Evolutionary conservation across 2,797 vertebrate genomes (phyloP).

Genomic region (Eurystomus glaucurus): DNA sequence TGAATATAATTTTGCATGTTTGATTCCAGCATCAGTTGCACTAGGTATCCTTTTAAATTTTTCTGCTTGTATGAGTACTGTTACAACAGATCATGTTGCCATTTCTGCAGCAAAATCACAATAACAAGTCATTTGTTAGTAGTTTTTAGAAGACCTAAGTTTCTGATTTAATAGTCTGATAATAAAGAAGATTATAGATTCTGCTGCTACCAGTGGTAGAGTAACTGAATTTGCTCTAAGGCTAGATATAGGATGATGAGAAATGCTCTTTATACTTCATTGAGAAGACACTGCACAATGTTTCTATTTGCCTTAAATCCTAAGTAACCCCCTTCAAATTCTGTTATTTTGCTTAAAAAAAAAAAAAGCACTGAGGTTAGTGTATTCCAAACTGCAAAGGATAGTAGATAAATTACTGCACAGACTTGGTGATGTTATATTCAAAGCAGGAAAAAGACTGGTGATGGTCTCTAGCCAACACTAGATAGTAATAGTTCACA

Average conservation of each 20-base stretch:
- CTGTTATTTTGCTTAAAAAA: constrained; percentile 18
- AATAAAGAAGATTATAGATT: neutral
- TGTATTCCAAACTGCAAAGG: neutral
- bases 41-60: neutral
- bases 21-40: neutral
- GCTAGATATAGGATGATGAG: neutral
- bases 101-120: neutral
- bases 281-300: neutral
- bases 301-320: neutral
- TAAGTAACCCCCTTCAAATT: neutral
- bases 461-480: neutral
- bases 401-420: neutral
- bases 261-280: neutral
- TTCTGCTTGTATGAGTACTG: neutral
- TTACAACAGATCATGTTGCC: neutral
- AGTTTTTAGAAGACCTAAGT: neutral
- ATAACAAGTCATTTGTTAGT: neutral
- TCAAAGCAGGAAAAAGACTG: neutral
- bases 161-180: neutral
- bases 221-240: neutral
- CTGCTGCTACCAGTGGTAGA: neutral
- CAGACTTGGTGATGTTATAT: constrained; percentile 31
- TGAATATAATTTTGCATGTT: neutral
- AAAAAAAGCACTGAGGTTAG: neutral
- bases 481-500: constrained; percentile 10